These are phyloP conservation scores for Corvus moneduloides DNA, from an alignment of 2,113 vertebrate genomes.

Conservation along the genomic window DNA sequence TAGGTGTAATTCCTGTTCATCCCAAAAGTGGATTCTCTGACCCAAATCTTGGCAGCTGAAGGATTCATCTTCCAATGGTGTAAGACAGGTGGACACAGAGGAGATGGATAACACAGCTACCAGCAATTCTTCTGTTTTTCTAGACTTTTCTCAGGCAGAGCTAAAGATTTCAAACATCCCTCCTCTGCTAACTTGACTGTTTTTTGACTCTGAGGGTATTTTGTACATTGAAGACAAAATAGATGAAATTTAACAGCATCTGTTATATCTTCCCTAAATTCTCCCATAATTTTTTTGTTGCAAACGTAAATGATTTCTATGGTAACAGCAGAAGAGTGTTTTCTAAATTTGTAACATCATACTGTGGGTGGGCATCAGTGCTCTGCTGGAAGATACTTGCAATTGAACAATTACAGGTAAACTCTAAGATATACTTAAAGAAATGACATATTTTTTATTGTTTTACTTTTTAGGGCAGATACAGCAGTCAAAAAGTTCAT, in stretches of 20 bases:
- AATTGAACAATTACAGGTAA: not conserved
- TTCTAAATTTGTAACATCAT: slow-evolving; percentile 38
- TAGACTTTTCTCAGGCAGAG: not conserved
- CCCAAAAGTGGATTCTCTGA: not conserved
- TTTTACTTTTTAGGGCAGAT: not conserved
- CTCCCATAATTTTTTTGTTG: not conserved
- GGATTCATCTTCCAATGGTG: not conserved
- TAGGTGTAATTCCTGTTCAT: not conserved
- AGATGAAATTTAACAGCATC: not conserved
- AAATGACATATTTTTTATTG: not conserved
- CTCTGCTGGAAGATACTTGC: not conserved
- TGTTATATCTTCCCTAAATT: not conserved
- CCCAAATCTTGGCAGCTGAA: not conserved
- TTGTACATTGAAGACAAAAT: not conserved
- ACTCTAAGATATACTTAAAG: not conserved
- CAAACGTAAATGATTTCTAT: slow-evolving; percentile 17
- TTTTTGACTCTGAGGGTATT: not conserved
- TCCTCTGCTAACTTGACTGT: not conserved
- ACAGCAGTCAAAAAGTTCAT: not conserved
- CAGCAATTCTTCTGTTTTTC: not conserved
- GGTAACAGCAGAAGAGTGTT: slow-evolving; percentile 25
- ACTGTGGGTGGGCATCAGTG: not conserved
- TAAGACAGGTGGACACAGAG: not conserved
- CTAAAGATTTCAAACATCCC: not conserved
- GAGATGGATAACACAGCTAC: not conserved